phyloP scores from a whole-genome alignment of 2,113 vertebrate genomes.

The Odontophorus gujanensis region DNA sequence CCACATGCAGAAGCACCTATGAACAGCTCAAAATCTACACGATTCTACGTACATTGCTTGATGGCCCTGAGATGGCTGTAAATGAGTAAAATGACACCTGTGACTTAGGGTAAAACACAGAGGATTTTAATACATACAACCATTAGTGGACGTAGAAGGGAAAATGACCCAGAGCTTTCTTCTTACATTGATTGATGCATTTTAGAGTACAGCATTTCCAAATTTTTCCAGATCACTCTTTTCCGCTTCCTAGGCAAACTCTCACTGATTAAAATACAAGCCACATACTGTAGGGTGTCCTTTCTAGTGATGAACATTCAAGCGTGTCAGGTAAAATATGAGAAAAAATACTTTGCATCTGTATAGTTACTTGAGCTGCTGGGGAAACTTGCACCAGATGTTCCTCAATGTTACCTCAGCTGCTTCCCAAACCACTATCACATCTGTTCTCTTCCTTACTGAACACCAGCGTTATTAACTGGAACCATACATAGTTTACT shows the following conservation, averaged over 20 bases:
- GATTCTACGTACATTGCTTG: not conserved
- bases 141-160: not conserved
- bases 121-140: not conserved
- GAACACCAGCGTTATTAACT: slow-evolving; percentile 39
- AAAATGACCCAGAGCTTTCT: not conserved
- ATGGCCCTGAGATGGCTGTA: not conserved
- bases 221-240: not conserved
- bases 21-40: not conserved
- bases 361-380: not conserved
- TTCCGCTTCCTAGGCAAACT: not conserved
- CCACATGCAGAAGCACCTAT: not conserved
- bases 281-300: not conserved
- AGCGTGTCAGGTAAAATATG: not conserved
- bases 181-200: not conserved
- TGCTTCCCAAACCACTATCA: slow-evolving; percentile 51
- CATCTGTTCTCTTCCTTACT: slow-evolving; percentile 27
- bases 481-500: slow-evolving; percentile 22
- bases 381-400: slow-evolving; percentile 57
- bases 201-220: not conserved
- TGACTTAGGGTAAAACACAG: not conserved
- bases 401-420: slow-evolving; percentile 51
- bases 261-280: not conserved
- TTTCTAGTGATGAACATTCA: not conserved
- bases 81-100: not conserved
- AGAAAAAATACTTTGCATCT: not conserved